These are phyloP conservation scores for Drosophila truncata DNA, from an alignment of 1,140 invertebrate species.

Conservation along the genomic window DNA sequence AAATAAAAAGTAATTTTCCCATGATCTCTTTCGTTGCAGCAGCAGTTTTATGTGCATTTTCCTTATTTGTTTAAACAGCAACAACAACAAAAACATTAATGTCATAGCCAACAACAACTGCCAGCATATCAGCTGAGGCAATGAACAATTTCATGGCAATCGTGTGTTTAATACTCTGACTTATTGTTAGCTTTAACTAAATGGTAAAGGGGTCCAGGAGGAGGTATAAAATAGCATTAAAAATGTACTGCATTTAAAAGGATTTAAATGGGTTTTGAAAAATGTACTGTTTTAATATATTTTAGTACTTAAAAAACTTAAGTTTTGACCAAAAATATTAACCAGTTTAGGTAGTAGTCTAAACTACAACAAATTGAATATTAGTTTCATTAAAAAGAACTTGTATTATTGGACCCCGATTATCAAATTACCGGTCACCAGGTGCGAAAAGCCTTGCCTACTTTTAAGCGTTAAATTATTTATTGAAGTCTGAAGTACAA, in stretches of 20 bases:
- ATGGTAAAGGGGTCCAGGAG: not conserved
- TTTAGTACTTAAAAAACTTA: too few relatives aligned
- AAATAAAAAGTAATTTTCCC: constrained; percentile 70
- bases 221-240: not conserved
- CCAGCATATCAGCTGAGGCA: constrained; percentile 16
- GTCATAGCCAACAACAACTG: constrained; percentile 27
- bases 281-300: not conserved
- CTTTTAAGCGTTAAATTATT: too few relatives aligned
- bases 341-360: too few relatives aligned
- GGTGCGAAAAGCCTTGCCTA: too few relatives aligned
- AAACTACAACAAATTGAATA: too few relatives aligned
- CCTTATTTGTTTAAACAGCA: constrained; percentile 78
- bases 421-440: too few relatives aligned
- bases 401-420: not conserved
- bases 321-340: too few relatives aligned
- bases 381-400: not conserved
- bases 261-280: too few relatives aligned
- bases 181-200: not conserved
- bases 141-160: constrained; percentile 71
- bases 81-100: constrained; percentile 29
- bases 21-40: constrained; percentile 68
- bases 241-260: not conserved
- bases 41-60: constrained; percentile 71
- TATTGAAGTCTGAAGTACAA: too few relatives aligned
- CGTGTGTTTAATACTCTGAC: constrained; percentile 49